Evolutionary conservation across 2,113 vertebrate species (phyloP).

Genomic region (Xenopus laevis): DNA sequence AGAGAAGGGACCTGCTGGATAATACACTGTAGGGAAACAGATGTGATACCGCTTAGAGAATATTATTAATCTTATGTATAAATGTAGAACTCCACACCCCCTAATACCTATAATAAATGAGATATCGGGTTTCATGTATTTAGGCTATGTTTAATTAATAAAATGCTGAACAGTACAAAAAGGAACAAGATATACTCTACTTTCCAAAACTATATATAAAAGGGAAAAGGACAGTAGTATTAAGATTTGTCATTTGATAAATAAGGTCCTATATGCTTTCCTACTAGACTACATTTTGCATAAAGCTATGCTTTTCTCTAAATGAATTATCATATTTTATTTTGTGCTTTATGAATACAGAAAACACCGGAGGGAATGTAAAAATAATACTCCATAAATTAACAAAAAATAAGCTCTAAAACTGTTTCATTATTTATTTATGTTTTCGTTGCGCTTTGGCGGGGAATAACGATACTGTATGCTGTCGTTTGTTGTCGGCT

Average conservation of each 20-base stretch:
- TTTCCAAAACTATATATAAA: too few relatives aligned
- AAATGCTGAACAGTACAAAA: too few relatives aligned
- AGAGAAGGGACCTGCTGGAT: too few relatives aligned
- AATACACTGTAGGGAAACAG: too few relatives aligned
- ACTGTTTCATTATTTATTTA: slow-evolving; percentile 32
- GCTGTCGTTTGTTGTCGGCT: not conserved
- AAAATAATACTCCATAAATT: slow-evolving; percentile 40
- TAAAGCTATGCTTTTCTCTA: slow-evolving; percentile 1
- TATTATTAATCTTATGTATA: too few relatives aligned
- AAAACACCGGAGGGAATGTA: slow-evolving; percentile 24
- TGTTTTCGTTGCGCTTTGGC: slow-evolving; percentile 16
- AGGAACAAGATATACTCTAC: too few relatives aligned
- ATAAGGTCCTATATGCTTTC: slow-evolving; percentile 14
- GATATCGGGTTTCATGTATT: too few relatives aligned
- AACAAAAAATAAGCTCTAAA: slow-evolving; percentile 21
- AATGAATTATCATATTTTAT: slow-evolving; percentile 32
- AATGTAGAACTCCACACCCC: too few relatives aligned
- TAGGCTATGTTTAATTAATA: too few relatives aligned
- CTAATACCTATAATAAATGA: too few relatives aligned
- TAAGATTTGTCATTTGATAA: slow-evolving; percentile 28
- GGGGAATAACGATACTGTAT: not conserved
- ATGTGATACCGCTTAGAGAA: too few relatives aligned
- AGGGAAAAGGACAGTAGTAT: not conserved
- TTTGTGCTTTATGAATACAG: slow-evolving; percentile 15
- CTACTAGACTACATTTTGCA: not conserved